Evolutionary conservation across 2,888 invertebrate genomes (phyloP).

Genomic region (Eulithis prunata): DNA sequence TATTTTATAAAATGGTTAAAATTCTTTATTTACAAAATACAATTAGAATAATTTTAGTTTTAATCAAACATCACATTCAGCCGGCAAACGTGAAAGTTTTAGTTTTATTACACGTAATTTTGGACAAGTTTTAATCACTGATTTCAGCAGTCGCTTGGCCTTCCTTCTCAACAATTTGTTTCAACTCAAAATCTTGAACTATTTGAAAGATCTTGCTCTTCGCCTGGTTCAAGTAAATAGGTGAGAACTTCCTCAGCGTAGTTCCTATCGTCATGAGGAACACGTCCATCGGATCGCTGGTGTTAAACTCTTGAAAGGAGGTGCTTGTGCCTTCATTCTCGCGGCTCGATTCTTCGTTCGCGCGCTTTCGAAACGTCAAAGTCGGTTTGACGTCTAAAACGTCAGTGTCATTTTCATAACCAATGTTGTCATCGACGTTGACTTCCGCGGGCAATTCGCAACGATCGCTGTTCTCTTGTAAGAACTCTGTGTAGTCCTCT

Average conservation of each 20-base stretch:
- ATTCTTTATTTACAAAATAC: slow-evolving; percentile 4
- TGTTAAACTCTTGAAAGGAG: slow-evolving; percentile 30
- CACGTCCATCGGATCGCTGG: slow-evolving; percentile 46
- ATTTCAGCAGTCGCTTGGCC: slow-evolving; percentile 4
- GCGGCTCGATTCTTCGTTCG: slow-evolving; percentile 22
- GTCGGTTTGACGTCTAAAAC: slow-evolving; percentile 27
- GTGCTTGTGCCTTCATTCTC: slow-evolving; percentile 15
- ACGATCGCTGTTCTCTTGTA: slow-evolving; percentile 21
- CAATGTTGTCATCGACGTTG: slow-evolving; percentile 21
- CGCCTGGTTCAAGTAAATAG: slow-evolving; percentile 74
- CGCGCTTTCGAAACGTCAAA: slow-evolving; percentile 25
- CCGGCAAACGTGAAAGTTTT: background rate
- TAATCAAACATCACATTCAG: background rate
- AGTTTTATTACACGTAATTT: background rate
- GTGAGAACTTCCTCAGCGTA: slow-evolving; percentile 68
- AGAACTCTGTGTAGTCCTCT: slow-evolving; percentile 24
- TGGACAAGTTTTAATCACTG: slow-evolving; percentile 12
- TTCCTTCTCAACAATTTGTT: slow-evolving; percentile 53
- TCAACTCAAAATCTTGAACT: slow-evolving; percentile 75
- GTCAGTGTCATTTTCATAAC: slow-evolving; percentile 24
- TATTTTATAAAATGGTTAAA: slow-evolving; percentile 17
- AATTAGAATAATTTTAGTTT: background rate
- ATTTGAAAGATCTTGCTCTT: slow-evolving; percentile 77
- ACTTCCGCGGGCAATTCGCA: slow-evolving; percentile 29
- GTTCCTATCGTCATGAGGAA: slow-evolving; percentile 71